These are phyloP conservation scores for Hybos culiciformis DNA, from an alignment of 2,888 invertebrate species.

Conservation along the genomic window DNA sequence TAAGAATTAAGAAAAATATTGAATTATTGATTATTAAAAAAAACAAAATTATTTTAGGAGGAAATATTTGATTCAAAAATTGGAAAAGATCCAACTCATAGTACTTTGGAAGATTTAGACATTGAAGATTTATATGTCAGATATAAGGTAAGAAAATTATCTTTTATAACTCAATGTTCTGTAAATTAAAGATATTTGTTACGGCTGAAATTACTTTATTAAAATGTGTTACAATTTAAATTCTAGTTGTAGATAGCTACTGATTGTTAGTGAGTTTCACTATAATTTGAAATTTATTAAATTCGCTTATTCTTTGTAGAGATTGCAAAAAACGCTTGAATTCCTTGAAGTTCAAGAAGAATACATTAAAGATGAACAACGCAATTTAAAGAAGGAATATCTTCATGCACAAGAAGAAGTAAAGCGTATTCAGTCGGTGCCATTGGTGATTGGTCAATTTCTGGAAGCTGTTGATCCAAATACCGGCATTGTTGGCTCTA, in stretches of 20 bases:
- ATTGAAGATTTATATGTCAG: conserved; percentile 90
- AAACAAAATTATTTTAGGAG: neutral
- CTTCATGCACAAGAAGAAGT: conserved; percentile 97
- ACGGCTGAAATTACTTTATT: no score
- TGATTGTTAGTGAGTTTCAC: conserved; percentile 3
- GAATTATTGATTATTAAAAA: neutral
- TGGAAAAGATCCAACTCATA: conserved; percentile 50
- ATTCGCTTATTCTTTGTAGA: conserved; percentile 40
- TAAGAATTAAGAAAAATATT: conserved; percentile 1
- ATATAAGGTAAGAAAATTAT: conserved; percentile 58
- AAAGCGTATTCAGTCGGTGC: conserved; percentile 97
- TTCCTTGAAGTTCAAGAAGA: conserved; percentile 98
- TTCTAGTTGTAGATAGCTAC: no score
- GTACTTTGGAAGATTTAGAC: conserved; percentile 64
- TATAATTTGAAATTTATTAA: neutral
- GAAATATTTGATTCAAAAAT: conserved; percentile 13
- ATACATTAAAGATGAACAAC: conserved; percentile 98
- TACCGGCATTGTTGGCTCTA: conserved; percentile 97
- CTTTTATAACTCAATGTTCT: neutral
- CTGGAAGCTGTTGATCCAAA: conserved; percentile 99
- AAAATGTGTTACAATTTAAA: no score
- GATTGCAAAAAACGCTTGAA: conserved; percentile 90
- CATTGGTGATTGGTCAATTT: conserved; percentile 97
- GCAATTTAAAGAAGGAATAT: conserved; percentile 96
- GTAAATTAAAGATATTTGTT: neutral